A percentile compares a stretch with the other conserved stretches of the same genome.
phyloP scores from a whole-genome alignment of 2,888 invertebrate species.

The Morpho achilles region DNA sequence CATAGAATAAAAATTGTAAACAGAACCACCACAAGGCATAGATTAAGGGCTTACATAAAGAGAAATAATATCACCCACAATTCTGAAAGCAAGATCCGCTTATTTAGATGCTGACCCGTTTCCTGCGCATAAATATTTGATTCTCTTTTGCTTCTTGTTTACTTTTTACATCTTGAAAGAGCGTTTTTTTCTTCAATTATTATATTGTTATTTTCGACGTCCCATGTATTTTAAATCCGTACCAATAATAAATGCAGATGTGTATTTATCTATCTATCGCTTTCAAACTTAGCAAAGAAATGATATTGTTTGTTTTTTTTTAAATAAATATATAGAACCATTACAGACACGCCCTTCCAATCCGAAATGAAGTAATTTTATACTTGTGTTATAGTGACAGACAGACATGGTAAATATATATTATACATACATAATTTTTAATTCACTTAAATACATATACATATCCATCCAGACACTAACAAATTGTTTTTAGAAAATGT shows the following conservation, averaged over 20 bases:
- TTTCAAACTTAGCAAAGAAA: no score
- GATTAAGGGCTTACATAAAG: slow-evolving; percentile 17
- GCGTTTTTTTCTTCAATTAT: slow-evolving; percentile 10
- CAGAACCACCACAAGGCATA: slow-evolving; percentile 3
- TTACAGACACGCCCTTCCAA: no score
- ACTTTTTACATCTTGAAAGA: slow-evolving; percentile 24
- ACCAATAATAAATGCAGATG: not conserved
- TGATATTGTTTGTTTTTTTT: no score
- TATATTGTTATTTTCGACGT: slow-evolving; percentile 2
- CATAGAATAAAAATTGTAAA: not conserved
- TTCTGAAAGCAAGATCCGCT: slow-evolving; percentile 17
- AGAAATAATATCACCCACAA: slow-evolving; percentile 17
- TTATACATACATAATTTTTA: no score
- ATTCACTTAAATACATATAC: no score
- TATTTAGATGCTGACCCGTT: slow-evolving; percentile 27
- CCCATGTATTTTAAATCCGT: not conserved
- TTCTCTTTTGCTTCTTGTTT: slow-evolving; percentile 28
- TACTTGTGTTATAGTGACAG: no score
- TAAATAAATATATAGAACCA: no score
- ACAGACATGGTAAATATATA: no score
- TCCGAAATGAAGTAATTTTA: no score
- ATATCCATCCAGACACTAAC: no score
- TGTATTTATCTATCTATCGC: no score
- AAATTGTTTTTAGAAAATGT: no score
- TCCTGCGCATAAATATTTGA: slow-evolving; percentile 38